Conservation (phyloP, 1,140 invertebrate genomes). For the Oncopodura yosiiana region DNA sequence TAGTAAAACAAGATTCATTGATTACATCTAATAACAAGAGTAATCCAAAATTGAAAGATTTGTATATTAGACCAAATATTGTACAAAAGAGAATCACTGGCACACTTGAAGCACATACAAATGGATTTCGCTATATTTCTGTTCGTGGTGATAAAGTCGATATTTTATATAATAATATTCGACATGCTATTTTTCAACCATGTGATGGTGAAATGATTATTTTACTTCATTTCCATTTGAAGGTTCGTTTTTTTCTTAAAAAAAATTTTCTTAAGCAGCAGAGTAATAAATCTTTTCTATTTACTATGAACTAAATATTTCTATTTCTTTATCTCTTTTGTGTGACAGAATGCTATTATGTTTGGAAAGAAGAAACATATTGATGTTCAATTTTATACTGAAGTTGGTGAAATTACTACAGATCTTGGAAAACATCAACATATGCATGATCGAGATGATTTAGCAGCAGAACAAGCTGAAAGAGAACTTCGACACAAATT, state of each 20-base stretch:
- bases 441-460: slow-evolving; percentile 98
- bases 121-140: slow-evolving; percentile 96
- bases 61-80: slow-evolving; percentile 97
- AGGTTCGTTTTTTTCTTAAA: slow-evolving; percentile 46
- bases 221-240: slow-evolving; percentile 94
- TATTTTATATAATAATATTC: slow-evolving; percentile 98
- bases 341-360: slow-evolving; percentile 81
- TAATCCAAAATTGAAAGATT: slow-evolving; percentile 96
- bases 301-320: background rate
- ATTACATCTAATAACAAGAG: slow-evolving; percentile 90
- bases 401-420: slow-evolving; percentile 98
- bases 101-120: slow-evolving; percentile 64
- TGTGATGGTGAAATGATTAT: slow-evolving; percentile 99
- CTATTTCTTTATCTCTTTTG: slow-evolving; percentile 18
- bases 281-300: background rate
- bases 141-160: slow-evolving; percentile 98
- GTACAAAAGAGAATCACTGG: slow-evolving; percentile 94
- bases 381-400: slow-evolving; percentile 99
- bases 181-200: slow-evolving; percentile 98
- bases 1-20: slow-evolving; percentile 98
- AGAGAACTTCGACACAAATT: slow-evolving; percentile 90
- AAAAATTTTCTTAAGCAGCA: background rate
- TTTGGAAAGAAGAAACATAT: slow-evolving; percentile 99
- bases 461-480: slow-evolving; percentile 96
- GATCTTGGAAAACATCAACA: slow-evolving; percentile 99